Evolutionary conservation across 2,888 invertebrate genomes (phyloP), one percentile per base, ranked within the genome.

Genomic region (Therioaphis trifolii): DNA sequence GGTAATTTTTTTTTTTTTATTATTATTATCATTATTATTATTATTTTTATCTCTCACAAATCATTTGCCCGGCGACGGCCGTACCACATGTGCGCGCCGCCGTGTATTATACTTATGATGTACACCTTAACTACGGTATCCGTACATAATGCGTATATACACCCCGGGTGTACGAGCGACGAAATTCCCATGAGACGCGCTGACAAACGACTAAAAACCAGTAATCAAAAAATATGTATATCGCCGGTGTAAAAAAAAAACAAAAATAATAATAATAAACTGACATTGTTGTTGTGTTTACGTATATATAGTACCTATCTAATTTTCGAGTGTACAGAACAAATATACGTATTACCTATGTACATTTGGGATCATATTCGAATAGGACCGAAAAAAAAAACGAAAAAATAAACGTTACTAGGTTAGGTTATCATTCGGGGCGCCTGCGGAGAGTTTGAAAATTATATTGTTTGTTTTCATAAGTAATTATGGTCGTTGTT

Each of bases 381-480:
- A 71, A 3, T 35, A 58, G 14, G 18, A n/a, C 3, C 2, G 49
- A 63, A 63, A 49, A 21, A 63, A 68, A 68, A 74, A 71, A 71
- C 1, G 29, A n/a, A n/a, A n/a, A n/a, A n/a, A n/a, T 46, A 35
- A 35, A 35, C 29, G 46, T 78, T 40, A 61, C 7, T n/a, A n/a
- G n/a, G n/a, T 27, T 14, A 61, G 11, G 2, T 12, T 14, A 15
- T 63, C 21, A 43, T 49, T 49, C n/a, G n/a, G 14, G 46, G 15
- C 49, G 63, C 77, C 77, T 15, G 49, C 27, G 49, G 63, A 66
- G 21, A 75, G 21, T 29, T 77, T 3, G 40, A 52, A 52, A 55
- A 68, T 68, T 78, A 68, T 52, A 78, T 78, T 68, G 78, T 78
- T 78, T 78, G 78, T 78, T 78, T 78, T 68, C 52, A 18, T 68